These are phyloP conservation scores for Galerucella calmariensis DNA, from an alignment of 2,888 invertebrate species.

Conservation along the genomic window DNA sequence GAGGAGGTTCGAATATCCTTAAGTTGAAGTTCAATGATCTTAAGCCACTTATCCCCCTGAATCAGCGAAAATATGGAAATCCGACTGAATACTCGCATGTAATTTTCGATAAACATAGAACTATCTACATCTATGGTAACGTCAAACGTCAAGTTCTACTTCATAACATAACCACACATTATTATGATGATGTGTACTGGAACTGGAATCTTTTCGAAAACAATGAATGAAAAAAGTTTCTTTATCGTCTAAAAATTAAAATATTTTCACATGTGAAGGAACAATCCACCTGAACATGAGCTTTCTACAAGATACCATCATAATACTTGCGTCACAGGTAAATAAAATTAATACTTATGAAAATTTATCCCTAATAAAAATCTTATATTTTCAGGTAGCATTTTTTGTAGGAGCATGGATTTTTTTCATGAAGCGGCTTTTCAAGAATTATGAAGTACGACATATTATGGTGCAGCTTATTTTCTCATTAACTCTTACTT, in stretches of 20 bases:
- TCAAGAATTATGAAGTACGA: conserved; percentile 97
- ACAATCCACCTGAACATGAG: conserved; percentile 31
- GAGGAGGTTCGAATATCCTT: no score
- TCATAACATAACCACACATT: conserved; percentile 16
- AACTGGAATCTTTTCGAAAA: neutral
- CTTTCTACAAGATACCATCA: conserved; percentile 36
- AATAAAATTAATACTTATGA: neutral
- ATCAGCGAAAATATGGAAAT: no score
- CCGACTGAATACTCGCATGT: no score
- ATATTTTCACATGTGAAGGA: conserved; percentile 23
- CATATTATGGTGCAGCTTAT: conserved; percentile 94
- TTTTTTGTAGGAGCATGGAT: conserved; percentile 98
- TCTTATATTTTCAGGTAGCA: conserved; percentile 73
- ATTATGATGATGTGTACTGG: conserved; percentile 27
- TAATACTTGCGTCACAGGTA: conserved; percentile 68
- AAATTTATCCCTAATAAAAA: conserved; percentile 11
- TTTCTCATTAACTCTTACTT: conserved; percentile 94
- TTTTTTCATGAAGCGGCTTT: conserved; percentile 97
- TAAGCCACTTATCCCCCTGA: no score
- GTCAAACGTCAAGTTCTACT: neutral
- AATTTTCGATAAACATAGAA: no score
- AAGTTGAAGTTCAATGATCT: no score
- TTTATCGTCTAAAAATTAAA: conserved; percentile 11
- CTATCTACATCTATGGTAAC: neutral
- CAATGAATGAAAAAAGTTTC: conserved; percentile 20